A percentile compares a stretch with the other conserved stretches of the same genome.
Evolutionary conservation across 2,888 invertebrate species (phyloP).

Genomic region (Helleia helle): DNA sequence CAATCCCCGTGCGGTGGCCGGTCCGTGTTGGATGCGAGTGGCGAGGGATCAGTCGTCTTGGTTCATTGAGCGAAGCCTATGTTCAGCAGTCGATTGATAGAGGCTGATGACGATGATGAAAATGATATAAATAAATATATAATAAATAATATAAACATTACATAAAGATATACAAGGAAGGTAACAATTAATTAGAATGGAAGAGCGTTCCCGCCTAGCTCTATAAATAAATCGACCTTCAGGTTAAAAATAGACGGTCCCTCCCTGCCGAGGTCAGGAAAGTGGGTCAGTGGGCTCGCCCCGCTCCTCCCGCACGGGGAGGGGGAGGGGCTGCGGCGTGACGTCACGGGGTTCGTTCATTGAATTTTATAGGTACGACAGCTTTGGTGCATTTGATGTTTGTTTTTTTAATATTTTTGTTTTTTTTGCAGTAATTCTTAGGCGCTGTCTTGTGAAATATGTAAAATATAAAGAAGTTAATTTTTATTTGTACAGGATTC

Average conservation of each 20-base stretch:
- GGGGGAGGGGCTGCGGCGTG: conserved; percentile 44
- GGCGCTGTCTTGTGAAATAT: too few relatives aligned
- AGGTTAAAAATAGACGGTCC: conserved; percentile 71
- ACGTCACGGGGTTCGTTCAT: conserved; percentile 61
- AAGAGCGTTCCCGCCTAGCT: conserved; percentile 32
- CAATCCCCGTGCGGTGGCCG: too few relatives aligned
- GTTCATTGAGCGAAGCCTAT: too few relatives aligned
- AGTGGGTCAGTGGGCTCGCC: conserved; percentile 59
- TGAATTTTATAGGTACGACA: conserved; percentile 56
- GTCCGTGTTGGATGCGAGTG: too few relatives aligned
- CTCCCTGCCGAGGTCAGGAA: conserved; percentile 64
- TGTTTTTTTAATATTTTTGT: conserved; percentile 9
- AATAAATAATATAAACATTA: too few relatives aligned
- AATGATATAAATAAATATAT: too few relatives aligned
- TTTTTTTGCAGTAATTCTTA: background rate
- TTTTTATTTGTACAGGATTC: too few relatives aligned
- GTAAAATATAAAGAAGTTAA: background rate
- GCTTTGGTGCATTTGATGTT: conserved; percentile 37
- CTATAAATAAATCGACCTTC: conserved; percentile 73
- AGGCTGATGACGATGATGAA: too few relatives aligned
- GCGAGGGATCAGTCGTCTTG: too few relatives aligned
- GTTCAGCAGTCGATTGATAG: too few relatives aligned
- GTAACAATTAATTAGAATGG: conserved; percentile 28
- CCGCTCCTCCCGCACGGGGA: conserved; percentile 33
- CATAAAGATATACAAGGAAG: conserved; percentile 20